These are phyloP conservation scores for Lepus europaeus DNA, from an alignment of 2,113 vertebrate species.

Conservation along the genomic window DNA sequence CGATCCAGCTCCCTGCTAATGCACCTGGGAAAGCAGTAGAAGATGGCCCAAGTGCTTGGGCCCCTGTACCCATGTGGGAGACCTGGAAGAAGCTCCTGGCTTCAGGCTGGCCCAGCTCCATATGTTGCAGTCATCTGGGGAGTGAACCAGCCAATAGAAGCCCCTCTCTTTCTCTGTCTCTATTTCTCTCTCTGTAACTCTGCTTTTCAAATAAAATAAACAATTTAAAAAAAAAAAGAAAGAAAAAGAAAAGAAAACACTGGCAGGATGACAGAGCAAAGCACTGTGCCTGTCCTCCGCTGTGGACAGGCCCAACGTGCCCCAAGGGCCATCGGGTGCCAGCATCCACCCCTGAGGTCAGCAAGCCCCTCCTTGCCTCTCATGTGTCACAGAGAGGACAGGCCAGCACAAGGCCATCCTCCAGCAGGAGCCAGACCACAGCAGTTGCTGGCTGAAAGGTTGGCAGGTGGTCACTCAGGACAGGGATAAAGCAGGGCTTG, in stretches of 20 bases:
- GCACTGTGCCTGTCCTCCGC: too few relatives aligned
- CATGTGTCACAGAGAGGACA: neutral
- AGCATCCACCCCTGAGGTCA: neutral
- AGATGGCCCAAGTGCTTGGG: too few relatives aligned
- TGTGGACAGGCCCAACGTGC: neutral
- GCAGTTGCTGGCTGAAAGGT: neutral
- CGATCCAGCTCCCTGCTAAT: too few relatives aligned
- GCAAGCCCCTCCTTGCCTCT: neutral
- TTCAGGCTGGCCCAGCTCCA: too few relatives aligned
- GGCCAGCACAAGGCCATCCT: neutral
- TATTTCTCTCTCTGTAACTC: too few relatives aligned
- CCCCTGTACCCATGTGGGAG: too few relatives aligned
- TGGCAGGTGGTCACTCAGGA: neutral
- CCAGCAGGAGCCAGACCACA: neutral
- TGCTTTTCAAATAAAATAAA: neutral
- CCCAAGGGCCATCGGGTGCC: neutral
- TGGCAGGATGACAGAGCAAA: neutral
- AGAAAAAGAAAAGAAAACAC: fast-evolving
- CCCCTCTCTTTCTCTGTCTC: too few relatives aligned
- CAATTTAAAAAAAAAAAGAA: neutral
- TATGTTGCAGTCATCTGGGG: too few relatives aligned
- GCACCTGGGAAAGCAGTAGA: too few relatives aligned
- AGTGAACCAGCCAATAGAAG: too few relatives aligned
- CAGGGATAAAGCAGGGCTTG: neutral
- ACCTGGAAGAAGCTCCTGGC: too few relatives aligned